Evolutionary conservation across 2,797 vertebrate species (phyloP).

Genomic region (Centroberyx gerrardi): DNA sequence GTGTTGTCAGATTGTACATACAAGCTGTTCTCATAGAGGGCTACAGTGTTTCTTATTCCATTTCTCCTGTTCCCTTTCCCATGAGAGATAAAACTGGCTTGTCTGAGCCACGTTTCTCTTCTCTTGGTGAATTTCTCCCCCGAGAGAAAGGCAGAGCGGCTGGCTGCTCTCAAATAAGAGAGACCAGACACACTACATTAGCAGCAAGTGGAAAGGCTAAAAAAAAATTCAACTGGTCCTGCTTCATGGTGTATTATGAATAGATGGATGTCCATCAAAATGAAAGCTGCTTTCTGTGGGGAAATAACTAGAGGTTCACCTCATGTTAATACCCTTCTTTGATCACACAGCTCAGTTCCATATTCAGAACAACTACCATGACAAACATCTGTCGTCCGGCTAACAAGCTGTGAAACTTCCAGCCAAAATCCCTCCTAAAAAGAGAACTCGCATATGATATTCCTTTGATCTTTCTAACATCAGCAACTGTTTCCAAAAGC

Average conservation of each 20-base stretch:
- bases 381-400: slow-evolving; percentile 18
- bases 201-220: slow-evolving; percentile 29
- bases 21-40: neutral
- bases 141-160: neutral
- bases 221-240: neutral
- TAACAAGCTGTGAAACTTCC: slow-evolving; percentile 20
- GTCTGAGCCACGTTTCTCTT: slow-evolving; percentile 5
- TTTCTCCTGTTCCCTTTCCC: slow-evolving; percentile 19
- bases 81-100: slow-evolving; percentile 33
- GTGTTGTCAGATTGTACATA: too few species aligned
- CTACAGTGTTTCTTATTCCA: slow-evolving; percentile 22
- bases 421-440: neutral
- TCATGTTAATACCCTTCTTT: slow-evolving; percentile 37
- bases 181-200: slow-evolving; percentile 10
- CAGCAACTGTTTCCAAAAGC: neutral
- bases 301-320: slow-evolving; percentile 3
- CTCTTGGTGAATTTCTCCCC: neutral
- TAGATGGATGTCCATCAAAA: neutral
- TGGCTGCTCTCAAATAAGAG: slow-evolving; percentile 38
- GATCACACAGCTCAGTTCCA: slow-evolving; percentile 29
- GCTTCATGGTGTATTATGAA: slow-evolving; percentile 3
- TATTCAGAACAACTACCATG: slow-evolving; percentile 19
- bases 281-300: slow-evolving; percentile 24
- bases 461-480: slow-evolving; percentile 19
- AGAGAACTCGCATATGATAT: neutral